These are phyloP conservation scores for Sparidentex hasta DNA, from an alignment of 2,797 vertebrate species.

Conservation along the genomic window DNA sequence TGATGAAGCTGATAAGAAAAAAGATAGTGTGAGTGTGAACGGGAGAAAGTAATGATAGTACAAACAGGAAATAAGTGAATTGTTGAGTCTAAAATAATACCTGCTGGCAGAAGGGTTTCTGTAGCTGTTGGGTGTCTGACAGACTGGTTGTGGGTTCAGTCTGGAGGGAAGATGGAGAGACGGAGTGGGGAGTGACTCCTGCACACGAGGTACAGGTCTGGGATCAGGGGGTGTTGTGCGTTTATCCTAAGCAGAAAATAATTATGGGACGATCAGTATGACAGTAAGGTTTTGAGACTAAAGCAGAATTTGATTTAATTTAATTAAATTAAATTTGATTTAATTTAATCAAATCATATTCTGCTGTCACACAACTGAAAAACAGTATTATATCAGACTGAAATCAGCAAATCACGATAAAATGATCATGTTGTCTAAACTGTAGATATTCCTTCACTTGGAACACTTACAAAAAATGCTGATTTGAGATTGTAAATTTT, in stretches of 20 bases:
- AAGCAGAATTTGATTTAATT: neutral
- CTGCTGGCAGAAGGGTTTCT: conserved; percentile 74
- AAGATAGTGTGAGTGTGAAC: neutral
- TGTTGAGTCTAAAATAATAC: conserved; percentile 53
- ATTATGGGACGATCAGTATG: neutral
- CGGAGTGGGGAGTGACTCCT: conserved; percentile 79
- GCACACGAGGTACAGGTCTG: conserved; percentile 68
- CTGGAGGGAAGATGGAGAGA: conserved; percentile 73
- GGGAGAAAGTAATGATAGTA: neutral
- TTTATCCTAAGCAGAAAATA: conserved; percentile 80
- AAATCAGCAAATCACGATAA: neutral
- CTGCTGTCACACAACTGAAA: too few species aligned
- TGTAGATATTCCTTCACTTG: neutral
- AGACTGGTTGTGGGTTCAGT: conserved; percentile 76
- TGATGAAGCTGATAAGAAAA: conserved; percentile 78
- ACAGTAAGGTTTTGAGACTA: neutral
- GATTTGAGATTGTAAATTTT: neutral
- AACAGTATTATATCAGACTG: neutral
- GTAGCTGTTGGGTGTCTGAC: conserved; percentile 87
- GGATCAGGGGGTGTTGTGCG: conserved; percentile 74
- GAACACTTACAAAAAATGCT: neutral
- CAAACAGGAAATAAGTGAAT: neutral
- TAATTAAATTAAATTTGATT: too few species aligned
- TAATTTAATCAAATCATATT: too few species aligned
- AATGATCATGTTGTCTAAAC: neutral